These are phyloP conservation scores for Coremacera marginata DNA, from an alignment of 2,888 invertebrate species.

Conservation along the genomic window DNA sequence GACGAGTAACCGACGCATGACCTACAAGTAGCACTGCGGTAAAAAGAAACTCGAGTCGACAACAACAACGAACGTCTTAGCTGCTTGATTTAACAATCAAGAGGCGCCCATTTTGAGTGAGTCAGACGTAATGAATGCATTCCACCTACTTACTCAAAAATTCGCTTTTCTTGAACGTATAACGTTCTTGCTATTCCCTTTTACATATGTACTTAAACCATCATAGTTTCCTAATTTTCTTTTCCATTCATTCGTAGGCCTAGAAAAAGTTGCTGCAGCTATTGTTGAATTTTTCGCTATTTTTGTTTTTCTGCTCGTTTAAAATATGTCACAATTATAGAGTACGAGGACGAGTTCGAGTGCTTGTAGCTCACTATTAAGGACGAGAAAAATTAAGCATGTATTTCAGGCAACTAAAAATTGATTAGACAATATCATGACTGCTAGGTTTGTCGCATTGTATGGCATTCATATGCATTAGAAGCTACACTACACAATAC, in stretches of 20 bases:
- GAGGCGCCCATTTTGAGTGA: too few species aligned
- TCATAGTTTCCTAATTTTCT: background rate
- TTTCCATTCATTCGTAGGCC: background rate
- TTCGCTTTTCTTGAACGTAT: too few species aligned
- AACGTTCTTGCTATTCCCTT: background rate
- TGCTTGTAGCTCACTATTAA: background rate
- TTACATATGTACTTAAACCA: background rate
- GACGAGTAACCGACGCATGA: background rate
- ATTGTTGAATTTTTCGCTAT: too few species aligned
- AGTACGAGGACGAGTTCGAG: background rate
- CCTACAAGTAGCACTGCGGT: background rate
- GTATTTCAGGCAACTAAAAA: background rate
- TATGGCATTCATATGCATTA: too few species aligned
- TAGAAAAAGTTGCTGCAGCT: too few species aligned
- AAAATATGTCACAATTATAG: too few species aligned
- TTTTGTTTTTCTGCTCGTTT: too few species aligned
- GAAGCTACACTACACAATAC: too few species aligned
- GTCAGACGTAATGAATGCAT: too few species aligned
- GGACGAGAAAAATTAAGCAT: slow-evolving; percentile 15
- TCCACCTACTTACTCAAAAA: too few species aligned
- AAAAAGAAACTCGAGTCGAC: background rate
- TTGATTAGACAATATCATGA: background rate
- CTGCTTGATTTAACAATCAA: too few species aligned
- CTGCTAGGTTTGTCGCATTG: too few species aligned
- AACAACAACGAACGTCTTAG: background rate